Evolutionary conservation across 2,113 vertebrate species (phyloP).

Genomic region (Bubo blakistoni): DNA sequence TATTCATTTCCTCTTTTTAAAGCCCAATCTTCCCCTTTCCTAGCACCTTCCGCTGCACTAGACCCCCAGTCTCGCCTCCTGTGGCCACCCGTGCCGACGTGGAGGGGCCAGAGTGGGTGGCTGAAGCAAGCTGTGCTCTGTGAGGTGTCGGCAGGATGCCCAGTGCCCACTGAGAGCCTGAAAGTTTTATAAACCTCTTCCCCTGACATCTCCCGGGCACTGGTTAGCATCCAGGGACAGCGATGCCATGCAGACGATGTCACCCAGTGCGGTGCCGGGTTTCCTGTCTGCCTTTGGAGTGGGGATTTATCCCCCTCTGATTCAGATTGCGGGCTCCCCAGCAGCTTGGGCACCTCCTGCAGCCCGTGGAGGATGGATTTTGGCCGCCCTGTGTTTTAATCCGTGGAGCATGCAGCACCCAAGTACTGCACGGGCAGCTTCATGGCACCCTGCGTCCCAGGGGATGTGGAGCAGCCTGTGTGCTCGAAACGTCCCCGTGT

Average conservation of each 20-base stretch:
- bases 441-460: rapidly evolving
- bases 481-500: rapidly evolving
- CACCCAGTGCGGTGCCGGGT: rapidly evolving
- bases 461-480: rapidly evolving
- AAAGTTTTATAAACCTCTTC: neutral
- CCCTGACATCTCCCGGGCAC: neutral
- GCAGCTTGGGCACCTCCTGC: neutral
- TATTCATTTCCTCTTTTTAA: neutral
- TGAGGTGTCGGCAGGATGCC: neutral
- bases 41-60: neutral
- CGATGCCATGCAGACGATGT: rapidly evolving
- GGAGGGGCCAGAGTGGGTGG: neutral
- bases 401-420: rapidly evolving
- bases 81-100: rapidly evolving
- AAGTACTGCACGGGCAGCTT: rapidly evolving
- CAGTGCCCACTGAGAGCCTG: neutral
- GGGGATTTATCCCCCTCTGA: rapidly evolving
- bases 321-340: rapidly evolving
- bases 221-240: rapidly evolving
- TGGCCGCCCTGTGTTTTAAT: rapidly evolving
- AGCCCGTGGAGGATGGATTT: rapidly evolving
- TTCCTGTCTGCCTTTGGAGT: neutral
- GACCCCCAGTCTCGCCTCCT: neutral
- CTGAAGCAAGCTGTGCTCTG: neutral
- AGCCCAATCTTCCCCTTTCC: neutral